These are phyloP conservation scores for Musca vetustissima DNA, from an alignment of 1,140 invertebrate genomes.

Conservation along the genomic window DNA sequence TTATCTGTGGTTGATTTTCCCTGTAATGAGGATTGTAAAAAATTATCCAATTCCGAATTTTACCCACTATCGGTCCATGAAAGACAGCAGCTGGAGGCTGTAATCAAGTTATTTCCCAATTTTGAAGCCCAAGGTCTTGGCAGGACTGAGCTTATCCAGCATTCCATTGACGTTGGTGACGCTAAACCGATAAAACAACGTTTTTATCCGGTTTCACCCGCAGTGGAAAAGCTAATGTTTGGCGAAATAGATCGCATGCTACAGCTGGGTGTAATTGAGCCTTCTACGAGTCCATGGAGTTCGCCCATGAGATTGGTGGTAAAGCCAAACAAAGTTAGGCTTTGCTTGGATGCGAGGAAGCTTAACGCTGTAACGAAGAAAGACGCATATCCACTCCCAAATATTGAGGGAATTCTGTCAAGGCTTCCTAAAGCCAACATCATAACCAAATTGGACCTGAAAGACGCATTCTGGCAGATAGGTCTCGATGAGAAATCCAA, in stretches of 20 bases:
- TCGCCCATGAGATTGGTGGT: too few relatives aligned
- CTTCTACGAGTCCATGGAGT: too few relatives aligned
- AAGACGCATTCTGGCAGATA: too few relatives aligned
- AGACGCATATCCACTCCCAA: too few relatives aligned
- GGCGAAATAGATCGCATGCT: constrained; percentile 33
- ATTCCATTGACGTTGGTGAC: not conserved
- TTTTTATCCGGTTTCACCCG: constrained; percentile 27
- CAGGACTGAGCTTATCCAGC: not conserved
- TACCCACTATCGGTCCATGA: not conserved
- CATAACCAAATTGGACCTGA: too few relatives aligned
- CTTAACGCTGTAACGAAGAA: constrained; percentile 35
- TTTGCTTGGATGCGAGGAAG: constrained; percentile 44
- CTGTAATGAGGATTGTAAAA: too few relatives aligned
- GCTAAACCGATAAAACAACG: constrained; percentile 21
- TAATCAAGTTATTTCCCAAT: not conserved
- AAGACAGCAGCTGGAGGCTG: not conserved
- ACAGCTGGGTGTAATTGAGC: constrained; percentile 32
- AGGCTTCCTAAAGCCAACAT: constrained; percentile 28
- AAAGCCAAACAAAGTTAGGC: constrained; percentile 31
- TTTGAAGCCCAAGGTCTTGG: constrained; percentile 9
- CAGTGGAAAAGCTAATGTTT: constrained; percentile 33
- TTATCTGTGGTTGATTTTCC: too few relatives aligned
- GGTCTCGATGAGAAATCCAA: too few relatives aligned
- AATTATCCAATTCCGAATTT: not conserved
- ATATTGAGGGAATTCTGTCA: constrained; percentile 34